These are phyloP conservation scores for Sebastes trivittatus DNA, from an alignment of 2,797 vertebrate species.

Conservation along the genomic window DNA sequence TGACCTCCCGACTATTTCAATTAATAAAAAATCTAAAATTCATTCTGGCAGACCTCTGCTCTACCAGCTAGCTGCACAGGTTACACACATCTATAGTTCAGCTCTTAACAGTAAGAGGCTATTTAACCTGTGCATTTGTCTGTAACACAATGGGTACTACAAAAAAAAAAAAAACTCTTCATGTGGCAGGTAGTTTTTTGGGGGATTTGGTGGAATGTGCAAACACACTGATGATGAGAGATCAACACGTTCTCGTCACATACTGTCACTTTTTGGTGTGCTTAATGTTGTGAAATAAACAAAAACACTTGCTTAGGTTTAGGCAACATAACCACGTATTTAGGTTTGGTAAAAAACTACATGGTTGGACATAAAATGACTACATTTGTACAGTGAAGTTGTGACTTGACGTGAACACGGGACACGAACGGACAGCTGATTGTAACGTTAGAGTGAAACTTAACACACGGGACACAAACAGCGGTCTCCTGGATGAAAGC, in stretches of 20 bases:
- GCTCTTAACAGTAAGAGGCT: background rate
- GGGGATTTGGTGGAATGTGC: background rate
- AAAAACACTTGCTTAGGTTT: background rate
- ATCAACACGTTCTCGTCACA: no score
- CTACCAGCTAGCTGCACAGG: background rate
- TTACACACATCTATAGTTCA: background rate
- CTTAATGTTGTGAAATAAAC: no score
- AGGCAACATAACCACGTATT: background rate
- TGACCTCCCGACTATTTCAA: background rate
- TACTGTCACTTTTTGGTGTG: no score
- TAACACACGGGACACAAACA: no score
- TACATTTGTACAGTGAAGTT: no score
- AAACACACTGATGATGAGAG: background rate
- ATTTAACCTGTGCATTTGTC: background rate
- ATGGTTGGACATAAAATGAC: background rate
- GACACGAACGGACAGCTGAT: no score
- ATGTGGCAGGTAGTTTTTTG: background rate
- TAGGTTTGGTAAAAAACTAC: no score
- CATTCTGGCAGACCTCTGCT: background rate
- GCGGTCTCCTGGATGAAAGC: no score
- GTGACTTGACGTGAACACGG: background rate
- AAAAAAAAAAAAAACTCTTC: background rate
- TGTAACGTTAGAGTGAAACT: no score
- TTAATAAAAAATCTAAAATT: background rate
- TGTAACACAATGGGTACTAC: background rate